Conservation (phyloP, 2,797 vertebrate species). For the Telmatherina bonti region DNA sequence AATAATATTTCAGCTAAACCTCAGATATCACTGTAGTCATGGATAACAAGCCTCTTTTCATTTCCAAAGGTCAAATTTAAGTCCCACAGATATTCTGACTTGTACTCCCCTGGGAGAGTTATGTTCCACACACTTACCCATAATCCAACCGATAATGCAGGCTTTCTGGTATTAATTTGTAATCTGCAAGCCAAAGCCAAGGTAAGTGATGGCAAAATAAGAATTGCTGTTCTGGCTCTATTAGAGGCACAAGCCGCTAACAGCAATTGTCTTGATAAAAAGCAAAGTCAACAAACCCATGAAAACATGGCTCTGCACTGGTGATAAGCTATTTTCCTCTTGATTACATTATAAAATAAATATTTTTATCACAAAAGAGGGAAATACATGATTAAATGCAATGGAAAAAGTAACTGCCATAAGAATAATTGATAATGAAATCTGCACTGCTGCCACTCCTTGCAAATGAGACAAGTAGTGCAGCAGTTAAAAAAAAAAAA, state of each 20-base stretch:
- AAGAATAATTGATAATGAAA: no score
- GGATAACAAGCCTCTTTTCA: neutral
- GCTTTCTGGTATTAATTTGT: slow-evolving; percentile 8
- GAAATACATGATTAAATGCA: neutral
- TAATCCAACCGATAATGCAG: neutral
- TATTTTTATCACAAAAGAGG: neutral
- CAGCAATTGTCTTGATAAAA: neutral
- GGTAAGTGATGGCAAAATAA: slow-evolving; percentile 4
- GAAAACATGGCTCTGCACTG: neutral
- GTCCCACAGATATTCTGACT: slow-evolving; percentile 17
- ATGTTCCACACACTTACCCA: neutral
- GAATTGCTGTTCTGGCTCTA: slow-evolving; percentile 5
- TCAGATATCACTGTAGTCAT: slow-evolving; percentile 1
- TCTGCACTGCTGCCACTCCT: no score
- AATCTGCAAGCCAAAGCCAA: slow-evolving; percentile 1
- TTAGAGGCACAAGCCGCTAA: neutral
- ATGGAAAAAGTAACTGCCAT: neutral
- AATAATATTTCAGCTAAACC: neutral
- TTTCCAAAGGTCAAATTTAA: slow-evolving; percentile 15
- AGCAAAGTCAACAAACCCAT: neutral
- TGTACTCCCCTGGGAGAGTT: slow-evolving; percentile 12
- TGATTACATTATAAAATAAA: neutral
- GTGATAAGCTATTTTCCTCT: neutral
- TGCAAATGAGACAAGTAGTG: neutral
- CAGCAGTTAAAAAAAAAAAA: slow-evolving; percentile 3